A percentile compares a stretch with the other conserved stretches of the same genome.
Conservation (phyloP, 2,888 invertebrate species). For the Germaria angustata region DNA sequence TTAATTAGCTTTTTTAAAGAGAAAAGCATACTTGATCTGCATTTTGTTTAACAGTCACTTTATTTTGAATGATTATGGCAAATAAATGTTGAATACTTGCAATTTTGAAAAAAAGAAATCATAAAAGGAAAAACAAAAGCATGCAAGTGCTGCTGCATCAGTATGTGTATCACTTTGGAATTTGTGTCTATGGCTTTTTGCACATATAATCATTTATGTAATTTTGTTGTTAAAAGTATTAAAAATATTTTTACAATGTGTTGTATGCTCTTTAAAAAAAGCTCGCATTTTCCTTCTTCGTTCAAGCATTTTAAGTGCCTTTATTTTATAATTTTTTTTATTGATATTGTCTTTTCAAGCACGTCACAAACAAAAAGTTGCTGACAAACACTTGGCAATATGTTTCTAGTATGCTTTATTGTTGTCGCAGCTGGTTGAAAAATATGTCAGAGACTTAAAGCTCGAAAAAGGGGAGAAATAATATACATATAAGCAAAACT, state of each 20-base stretch:
- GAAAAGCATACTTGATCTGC: not conserved
- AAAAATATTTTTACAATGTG: conserved; percentile 36
- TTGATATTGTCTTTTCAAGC: conserved; percentile 57
- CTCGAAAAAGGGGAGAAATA: not conserved
- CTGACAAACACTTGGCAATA: conserved; percentile 57
- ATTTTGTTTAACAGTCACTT: conserved; percentile 56
- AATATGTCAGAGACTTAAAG: conserved; percentile 5
- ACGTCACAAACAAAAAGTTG: conserved; percentile 58
- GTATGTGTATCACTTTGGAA: not conserved
- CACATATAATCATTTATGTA: conserved; percentile 19
- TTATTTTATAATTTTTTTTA: conserved; percentile 58
- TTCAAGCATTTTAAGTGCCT: conserved; percentile 59
- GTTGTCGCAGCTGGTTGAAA: not conserved
- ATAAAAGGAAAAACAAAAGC: conserved; percentile 25
- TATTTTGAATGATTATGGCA: conserved; percentile 24
- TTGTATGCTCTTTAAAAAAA: not conserved
- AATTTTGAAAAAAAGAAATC: not conserved
- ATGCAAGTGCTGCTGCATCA: not conserved
- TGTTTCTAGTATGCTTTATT: conserved; percentile 11
- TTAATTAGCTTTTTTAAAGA: conserved; percentile 15
- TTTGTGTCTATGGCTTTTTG: conserved; percentile 12
- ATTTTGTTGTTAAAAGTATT: conserved; percentile 32
- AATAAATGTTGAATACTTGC: conserved; percentile 38
- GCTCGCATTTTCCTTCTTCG: not conserved
- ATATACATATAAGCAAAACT: too few species aligned